Evolutionary conservation across 2,888 invertebrate genomes (phyloP).

Genomic region (Cantharis rustica): DNA sequence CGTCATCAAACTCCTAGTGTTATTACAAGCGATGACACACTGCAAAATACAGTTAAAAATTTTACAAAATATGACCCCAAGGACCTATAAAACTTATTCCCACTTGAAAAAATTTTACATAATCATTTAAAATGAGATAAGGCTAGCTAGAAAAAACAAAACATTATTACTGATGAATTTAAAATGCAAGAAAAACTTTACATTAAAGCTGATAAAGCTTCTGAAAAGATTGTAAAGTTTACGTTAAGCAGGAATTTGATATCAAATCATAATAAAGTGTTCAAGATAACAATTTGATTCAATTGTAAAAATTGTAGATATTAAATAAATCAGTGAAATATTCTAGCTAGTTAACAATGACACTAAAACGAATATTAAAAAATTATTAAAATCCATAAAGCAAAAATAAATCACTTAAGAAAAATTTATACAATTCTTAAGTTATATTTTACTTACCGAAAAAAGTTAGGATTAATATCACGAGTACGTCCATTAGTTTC

Average conservation of each 20-base stretch:
- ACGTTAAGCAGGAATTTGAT: neutral
- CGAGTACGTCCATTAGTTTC: slow-evolving; percentile 73
- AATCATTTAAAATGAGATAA: too few species aligned
- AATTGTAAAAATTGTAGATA: neutral
- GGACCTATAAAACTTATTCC: too few species aligned
- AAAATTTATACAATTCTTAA: neutral
- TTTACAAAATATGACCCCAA: too few species aligned
- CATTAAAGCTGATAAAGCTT: neutral
- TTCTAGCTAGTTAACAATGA: neutral
- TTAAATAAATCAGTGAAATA: neutral
- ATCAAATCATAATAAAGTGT: neutral
- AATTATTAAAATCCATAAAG: neutral
- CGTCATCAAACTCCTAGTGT: too few species aligned
- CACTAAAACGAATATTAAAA: neutral
- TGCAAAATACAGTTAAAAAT: too few species aligned
- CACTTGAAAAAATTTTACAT: too few species aligned
- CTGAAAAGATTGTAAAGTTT: neutral
- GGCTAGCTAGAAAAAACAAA: too few species aligned
- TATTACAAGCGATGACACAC: too few species aligned
- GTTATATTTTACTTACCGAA: slow-evolving; percentile 61
- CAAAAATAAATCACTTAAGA: neutral
- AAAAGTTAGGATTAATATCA: slow-evolving; percentile 76
- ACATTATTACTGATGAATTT: too few species aligned
- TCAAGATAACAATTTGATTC: neutral
- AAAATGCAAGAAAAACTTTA: neutral